Percentiles rank a stretch among this genome's conserved stretches.
Evolutionary conservation across 2,113 vertebrate genomes (phyloP).

Genomic region (Corythoichthys intestinalis): DNA sequence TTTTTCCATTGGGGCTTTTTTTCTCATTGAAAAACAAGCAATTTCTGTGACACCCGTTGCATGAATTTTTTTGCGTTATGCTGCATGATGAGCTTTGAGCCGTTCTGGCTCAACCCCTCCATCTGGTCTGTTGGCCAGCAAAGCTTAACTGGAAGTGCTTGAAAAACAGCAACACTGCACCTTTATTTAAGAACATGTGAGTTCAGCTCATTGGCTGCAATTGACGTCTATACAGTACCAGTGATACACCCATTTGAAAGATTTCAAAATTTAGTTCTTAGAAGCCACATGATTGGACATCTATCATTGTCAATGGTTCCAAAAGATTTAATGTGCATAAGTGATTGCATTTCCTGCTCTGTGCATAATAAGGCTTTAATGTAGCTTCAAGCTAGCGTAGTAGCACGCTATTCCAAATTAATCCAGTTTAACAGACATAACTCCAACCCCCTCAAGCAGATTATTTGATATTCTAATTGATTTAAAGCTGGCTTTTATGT

Average conservation of each 20-base stretch:
- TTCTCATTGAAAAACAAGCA: no score
- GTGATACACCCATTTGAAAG: no score
- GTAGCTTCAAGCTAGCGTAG: conserved; percentile 17
- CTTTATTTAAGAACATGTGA: conserved; percentile 1
- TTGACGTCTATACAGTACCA: no score
- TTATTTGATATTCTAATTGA: conserved; percentile 6
- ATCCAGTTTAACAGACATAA: neutral
- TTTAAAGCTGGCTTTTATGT: conserved; percentile 1
- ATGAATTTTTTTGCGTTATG: conserved; percentile 14
- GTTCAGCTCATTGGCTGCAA: no score
- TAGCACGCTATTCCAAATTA: conserved; percentile 4
- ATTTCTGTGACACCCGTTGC: no score
- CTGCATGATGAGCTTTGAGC: conserved; percentile 66
- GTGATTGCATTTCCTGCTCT: conserved; percentile 12
- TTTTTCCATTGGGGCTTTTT: conserved; percentile 16
- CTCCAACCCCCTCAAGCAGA: conserved; percentile 5
- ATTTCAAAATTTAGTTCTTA: no score
- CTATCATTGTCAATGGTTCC: no score
- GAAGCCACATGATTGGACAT: no score
- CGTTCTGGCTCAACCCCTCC: conserved; percentile 60
- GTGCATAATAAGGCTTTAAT: neutral
- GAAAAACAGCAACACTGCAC: conserved; percentile 6
- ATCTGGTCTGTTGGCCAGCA: conserved; percentile 55
- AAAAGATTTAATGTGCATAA: neutral
- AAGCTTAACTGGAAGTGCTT: conserved; percentile 42